Conservation (phyloP, 2,113 vertebrate species). For the Myanophis thanlyinensis region DNA sequence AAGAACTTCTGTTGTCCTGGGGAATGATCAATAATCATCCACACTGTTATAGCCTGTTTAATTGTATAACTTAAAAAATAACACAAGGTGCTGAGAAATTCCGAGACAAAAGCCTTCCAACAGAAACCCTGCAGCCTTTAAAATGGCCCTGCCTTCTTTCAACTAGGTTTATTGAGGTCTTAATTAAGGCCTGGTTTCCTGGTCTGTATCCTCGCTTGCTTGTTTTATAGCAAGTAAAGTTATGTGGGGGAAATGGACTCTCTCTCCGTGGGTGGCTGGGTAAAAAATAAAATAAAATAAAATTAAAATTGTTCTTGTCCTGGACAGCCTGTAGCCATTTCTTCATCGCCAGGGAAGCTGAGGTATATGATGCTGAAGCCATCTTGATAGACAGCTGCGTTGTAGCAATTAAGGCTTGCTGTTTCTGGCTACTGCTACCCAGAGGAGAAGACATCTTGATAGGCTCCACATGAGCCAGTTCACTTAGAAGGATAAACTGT, state of each 20-base stretch:
- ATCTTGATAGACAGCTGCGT: constrained; percentile 18
- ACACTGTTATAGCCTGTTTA: neutral
- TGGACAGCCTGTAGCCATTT: neutral
- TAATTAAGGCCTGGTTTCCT: neutral
- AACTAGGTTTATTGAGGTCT: neutral
- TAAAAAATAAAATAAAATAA: neutral
- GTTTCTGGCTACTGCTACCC: neutral
- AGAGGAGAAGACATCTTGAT: constrained; percentile 15
- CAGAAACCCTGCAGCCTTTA: neutral
- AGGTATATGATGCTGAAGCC: neutral
- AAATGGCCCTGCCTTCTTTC: neutral
- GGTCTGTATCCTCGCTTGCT: neutral
- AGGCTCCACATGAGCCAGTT: constrained; percentile 8
- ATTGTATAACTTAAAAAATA: neutral
- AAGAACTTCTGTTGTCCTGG: neutral
- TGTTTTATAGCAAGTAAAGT: neutral
- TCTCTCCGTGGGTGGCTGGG: neutral
- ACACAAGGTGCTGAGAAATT: neutral
- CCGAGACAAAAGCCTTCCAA: neutral
- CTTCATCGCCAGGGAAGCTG: neutral
- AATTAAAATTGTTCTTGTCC: neutral
- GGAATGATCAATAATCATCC: neutral
- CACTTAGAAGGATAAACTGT: neutral
- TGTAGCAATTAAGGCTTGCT: constrained; percentile 8
- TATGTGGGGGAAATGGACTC: neutral